These are phyloP conservation scores for Tragulus kanchil DNA, from an alignment of 2,113 vertebrate genomes.

Conservation along the genomic window DNA sequence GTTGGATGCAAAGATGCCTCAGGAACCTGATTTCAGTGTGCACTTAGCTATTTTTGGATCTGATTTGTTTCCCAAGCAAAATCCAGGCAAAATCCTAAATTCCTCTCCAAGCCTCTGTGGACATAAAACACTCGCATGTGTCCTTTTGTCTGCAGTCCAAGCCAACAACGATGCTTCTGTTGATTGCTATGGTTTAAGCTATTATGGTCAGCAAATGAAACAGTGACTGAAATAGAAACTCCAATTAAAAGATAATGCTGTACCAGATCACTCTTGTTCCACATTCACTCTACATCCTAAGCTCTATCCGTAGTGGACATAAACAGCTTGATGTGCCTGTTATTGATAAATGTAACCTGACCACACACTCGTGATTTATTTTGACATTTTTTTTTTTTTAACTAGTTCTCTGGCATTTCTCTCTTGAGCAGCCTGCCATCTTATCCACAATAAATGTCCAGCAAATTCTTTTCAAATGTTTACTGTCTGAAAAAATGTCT, in stretches of 20 bases:
- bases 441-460: not conserved
- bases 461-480: conserved; percentile 7
- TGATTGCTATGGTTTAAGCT: conserved; percentile 65
- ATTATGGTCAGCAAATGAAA: conserved; percentile 83
- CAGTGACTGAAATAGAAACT: conserved; percentile 81
- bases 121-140: conserved; percentile 76
- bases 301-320: no score
- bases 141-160: conserved; percentile 78
- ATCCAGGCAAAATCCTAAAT: conserved; percentile 70
- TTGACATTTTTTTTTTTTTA: not conserved
- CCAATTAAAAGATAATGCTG: conserved; percentile 82
- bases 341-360: conserved; percentile 10
- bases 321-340: not conserved
- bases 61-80: conserved; percentile 70
- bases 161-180: conserved; percentile 67
- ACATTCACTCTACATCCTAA: conserved; percentile 56
- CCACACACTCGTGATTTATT: not conserved
- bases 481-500: not conserved
- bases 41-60: conserved; percentile 36
- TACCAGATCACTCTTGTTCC: conserved; percentile 77
- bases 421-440: not conserved
- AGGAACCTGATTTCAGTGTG: conserved; percentile 31
- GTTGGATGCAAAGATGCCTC: not conserved
- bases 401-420: not conserved
- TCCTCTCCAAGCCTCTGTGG: conserved; percentile 61